Evolutionary conservation across 2,797 vertebrate genomes (phyloP).

Genomic region (Ctenopoma kingsleyae): DNA sequence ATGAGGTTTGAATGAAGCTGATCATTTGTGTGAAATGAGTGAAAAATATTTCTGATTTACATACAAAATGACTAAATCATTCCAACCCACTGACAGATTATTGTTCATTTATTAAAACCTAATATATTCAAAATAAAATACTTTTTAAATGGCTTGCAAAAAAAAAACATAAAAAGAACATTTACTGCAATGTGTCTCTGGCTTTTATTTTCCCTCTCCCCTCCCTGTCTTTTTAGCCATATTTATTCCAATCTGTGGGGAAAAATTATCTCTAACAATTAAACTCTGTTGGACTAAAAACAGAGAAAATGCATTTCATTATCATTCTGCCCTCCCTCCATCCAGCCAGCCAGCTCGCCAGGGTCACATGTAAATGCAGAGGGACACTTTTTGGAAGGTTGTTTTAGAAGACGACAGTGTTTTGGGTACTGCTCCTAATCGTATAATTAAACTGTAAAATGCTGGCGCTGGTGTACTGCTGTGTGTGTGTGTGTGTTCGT

Average conservation of each 20-base stretch:
- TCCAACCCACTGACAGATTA: conserved; percentile 19
- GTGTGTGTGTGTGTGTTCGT: conserved; percentile 48
- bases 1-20: conserved; percentile 18
- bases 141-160: conserved; percentile 34
- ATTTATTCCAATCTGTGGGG: conserved; percentile 70
- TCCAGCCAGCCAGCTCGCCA: conserved; percentile 62
- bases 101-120: conserved; percentile 42
- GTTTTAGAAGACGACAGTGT: conserved; percentile 82
- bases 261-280: conserved; percentile 83
- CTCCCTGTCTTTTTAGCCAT: conserved; percentile 37
- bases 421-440: conserved; percentile 84
- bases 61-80: conserved; percentile 36
- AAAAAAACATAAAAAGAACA: conserved; percentile 3
- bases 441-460: conserved; percentile 89
- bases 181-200: background rate
- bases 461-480: conserved; percentile 60
- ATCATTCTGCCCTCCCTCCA: conserved; percentile 65
- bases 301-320: conserved; percentile 84
- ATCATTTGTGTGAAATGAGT: conserved; percentile 32
- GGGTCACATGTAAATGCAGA: conserved; percentile 86
- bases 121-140: conserved; percentile 41
- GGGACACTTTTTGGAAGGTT: conserved; percentile 83
- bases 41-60: conserved; percentile 38
- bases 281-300: conserved; percentile 79
- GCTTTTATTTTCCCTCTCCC: conserved; percentile 42